Evolutionary conservation across 2,113 vertebrate species (phyloP).

Genomic region (Cinclus cinclus): DNA sequence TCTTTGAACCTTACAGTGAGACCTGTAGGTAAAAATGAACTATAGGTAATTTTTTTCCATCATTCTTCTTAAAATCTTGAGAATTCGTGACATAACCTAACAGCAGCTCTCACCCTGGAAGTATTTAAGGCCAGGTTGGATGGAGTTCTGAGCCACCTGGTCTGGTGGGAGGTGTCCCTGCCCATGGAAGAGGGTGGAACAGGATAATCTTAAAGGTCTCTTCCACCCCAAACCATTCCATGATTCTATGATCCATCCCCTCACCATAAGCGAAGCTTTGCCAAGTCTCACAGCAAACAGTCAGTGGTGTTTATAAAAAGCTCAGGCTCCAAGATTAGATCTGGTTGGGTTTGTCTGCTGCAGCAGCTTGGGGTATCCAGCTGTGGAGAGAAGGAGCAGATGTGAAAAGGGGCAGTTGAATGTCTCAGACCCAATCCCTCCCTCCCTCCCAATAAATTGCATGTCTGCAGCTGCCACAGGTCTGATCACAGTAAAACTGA

Average conservation of each 20-base stretch:
- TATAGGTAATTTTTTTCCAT: fast-evolving
- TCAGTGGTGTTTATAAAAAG: not conserved
- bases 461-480: not conserved
- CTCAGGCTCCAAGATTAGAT: not conserved
- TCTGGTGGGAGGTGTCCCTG: not conserved
- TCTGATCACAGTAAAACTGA: not conserved
- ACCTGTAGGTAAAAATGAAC: not conserved
- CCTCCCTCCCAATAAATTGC: fast-evolving
- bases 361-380: not conserved
- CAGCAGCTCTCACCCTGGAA: not conserved
- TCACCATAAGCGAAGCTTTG: not conserved
- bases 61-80: not conserved
- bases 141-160: not conserved
- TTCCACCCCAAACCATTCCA: not conserved
- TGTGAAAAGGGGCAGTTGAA: not conserved
- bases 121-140: not conserved
- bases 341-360: not conserved
- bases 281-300: fast-evolving
- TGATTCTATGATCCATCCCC: not conserved
- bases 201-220: not conserved
- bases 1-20: not conserved
- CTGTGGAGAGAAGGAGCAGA: not conserved
- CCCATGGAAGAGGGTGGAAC: not conserved
- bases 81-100: fast-evolving
- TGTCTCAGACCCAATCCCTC: not conserved